Percentiles rank a stretch among this genome's conserved stretches.
phyloP scores from a whole-genome alignment of 2,888 invertebrate species.

The Amphimallon solstitiale region DNA sequence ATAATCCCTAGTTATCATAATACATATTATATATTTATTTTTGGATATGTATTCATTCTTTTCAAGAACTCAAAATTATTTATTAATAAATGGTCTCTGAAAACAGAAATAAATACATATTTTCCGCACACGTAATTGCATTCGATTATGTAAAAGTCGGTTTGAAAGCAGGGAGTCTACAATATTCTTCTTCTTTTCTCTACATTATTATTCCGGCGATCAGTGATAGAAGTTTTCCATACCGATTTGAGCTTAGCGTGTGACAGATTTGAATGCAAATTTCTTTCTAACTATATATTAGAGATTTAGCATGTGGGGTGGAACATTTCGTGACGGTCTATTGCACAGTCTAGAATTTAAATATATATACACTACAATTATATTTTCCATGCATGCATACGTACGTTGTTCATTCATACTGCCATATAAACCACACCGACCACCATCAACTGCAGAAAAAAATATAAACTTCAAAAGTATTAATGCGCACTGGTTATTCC shows the following conservation, averaged over 20 bases:
- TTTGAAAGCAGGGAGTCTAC: constrained; percentile 2
- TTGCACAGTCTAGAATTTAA: constrained; percentile 41
- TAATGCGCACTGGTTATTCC: constrained; percentile 8
- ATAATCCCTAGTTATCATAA: no score
- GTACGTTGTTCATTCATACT: background rate
- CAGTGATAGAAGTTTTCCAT: constrained; percentile 61
- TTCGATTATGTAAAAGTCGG: background rate
- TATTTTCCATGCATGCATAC: constrained; percentile 29
- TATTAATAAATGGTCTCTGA: no score
- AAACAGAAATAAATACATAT: no score
- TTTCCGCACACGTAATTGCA: background rate
- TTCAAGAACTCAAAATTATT: no score
- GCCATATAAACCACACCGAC: background rate
- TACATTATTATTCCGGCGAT: constrained; percentile 62
- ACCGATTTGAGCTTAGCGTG: constrained; percentile 60
- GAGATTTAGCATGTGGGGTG: constrained; percentile 58
- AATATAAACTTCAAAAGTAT: constrained; percentile 9
- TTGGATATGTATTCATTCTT: no score
- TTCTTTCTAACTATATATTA: constrained; percentile 61
- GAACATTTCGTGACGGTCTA: constrained; percentile 42
- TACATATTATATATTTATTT: no score
- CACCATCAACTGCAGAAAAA: constrained; percentile 12
- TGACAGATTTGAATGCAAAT: constrained; percentile 63
- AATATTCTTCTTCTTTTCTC: constrained; percentile 48
- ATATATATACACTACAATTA: constrained; percentile 40